Conservation (phyloP, 1,140 invertebrate species). For the Drosophila micromelanica region DNA sequence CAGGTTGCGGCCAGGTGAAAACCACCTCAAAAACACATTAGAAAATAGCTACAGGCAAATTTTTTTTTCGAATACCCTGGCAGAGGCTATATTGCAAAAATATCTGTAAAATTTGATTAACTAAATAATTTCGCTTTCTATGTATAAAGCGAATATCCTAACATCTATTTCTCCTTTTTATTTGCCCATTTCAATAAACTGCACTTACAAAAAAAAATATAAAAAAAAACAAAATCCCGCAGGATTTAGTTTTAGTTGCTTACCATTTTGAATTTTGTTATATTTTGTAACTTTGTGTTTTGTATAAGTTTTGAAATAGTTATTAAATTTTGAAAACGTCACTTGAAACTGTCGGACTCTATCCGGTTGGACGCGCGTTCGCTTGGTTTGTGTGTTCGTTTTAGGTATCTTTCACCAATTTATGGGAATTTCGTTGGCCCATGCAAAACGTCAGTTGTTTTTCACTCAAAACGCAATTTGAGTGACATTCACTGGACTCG, state of each 20-base stretch:
- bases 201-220: too few species aligned
- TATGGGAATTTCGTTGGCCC: conserved; percentile 70
- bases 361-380: conserved; percentile 66
- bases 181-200: too few species aligned
- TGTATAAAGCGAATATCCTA: too few species aligned
- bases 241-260: too few species aligned
- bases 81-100: too few species aligned
- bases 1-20: conserved; percentile 50
- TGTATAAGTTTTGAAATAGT: conserved; percentile 3
- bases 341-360: conserved; percentile 30
- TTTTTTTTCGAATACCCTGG: too few species aligned
- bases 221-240: too few species aligned
- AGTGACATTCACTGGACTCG: conserved; percentile 57
- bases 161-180: too few species aligned
- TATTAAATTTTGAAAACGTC: conserved; percentile 15
- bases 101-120: too few species aligned
- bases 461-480: conserved; percentile 78
- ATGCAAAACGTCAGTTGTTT: conserved; percentile 62
- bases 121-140: too few species aligned
- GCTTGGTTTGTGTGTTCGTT: conserved; percentile 64
- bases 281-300: too few species aligned
- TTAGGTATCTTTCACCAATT: conserved; percentile 81
- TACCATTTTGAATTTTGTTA: too few species aligned
- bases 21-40: neutral
- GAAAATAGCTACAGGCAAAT: neutral